Evolutionary conservation across 2,113 vertebrate species (phyloP).

Genomic region (Danio rerio): DNA sequence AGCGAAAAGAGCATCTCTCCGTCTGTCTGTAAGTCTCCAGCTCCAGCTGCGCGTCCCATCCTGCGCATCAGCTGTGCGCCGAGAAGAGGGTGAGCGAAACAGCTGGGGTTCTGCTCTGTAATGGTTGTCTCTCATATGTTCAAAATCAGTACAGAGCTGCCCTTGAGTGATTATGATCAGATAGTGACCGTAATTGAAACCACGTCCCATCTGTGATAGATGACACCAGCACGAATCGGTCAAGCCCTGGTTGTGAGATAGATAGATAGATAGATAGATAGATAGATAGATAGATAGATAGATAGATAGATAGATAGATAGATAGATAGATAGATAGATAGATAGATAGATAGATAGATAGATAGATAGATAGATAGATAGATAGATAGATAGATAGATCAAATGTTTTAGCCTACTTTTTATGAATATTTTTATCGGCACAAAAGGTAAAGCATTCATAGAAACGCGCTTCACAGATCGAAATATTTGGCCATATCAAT

Average conservation of each 20-base stretch:
- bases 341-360: neutral
- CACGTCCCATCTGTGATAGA: slow-evolving; percentile 12
- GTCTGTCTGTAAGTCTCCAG: neutral
- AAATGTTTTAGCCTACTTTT: no score
- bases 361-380: no score
- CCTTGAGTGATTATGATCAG: slow-evolving; percentile 46
- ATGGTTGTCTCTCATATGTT: neutral
- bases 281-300: neutral
- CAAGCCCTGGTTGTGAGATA: no score
- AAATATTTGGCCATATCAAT: neutral
- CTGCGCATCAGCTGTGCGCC: slow-evolving; percentile 9
- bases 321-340: neutral
- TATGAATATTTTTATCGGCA: no score
- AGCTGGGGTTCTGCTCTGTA: slow-evolving; percentile 35
- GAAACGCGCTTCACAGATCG: no score
- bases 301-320: neutral
- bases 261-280: neutral
- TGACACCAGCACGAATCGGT: slow-evolving; percentile 15
- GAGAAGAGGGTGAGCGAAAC: slow-evolving; percentile 4
- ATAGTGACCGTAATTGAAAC: slow-evolving; percentile 35
- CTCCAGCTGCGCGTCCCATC: slow-evolving; percentile 4
- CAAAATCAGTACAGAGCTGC: slow-evolving; percentile 50
- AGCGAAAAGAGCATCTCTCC: slow-evolving; percentile 7
- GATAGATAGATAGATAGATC: no score
- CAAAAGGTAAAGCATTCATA: no score